Evolutionary conservation across 92 coral and sea anemone species (phyloP).

Genomic region (Zoanthus sociatus): DNA sequence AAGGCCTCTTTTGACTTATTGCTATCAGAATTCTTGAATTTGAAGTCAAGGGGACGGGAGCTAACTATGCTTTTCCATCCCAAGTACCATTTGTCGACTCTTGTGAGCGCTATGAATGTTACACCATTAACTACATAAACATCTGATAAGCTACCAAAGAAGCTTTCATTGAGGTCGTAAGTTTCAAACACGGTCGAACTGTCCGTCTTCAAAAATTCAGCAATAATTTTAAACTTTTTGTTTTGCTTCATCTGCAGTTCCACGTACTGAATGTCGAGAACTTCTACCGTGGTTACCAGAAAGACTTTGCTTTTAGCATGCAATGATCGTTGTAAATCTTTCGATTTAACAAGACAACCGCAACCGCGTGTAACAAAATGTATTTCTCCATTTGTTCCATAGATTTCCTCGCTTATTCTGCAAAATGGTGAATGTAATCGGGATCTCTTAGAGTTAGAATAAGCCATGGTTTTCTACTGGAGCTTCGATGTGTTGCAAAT

Average conservation of each 20-base stretch:
- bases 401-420: slow-evolving; percentile 28
- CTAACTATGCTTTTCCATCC: background rate
- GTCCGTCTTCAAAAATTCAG: slow-evolving; percentile 13
- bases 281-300: slow-evolving; percentile 29
- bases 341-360: slow-evolving; percentile 35
- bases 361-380: slow-evolving; percentile 15
- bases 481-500: background rate
- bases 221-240: background rate
- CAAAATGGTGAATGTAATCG: slow-evolving; percentile 11
- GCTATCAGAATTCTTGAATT: slow-evolving; percentile 5
- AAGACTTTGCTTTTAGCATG: slow-evolving; percentile 28
- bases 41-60: slow-evolving; percentile 21
- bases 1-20: background rate
- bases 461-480: background rate
- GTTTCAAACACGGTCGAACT: slow-evolving; percentile 8
- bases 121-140: slow-evolving; percentile 1
- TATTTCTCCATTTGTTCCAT: background rate
- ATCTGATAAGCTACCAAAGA: slow-evolving; percentile 18
- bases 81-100: slow-evolving; percentile 20
- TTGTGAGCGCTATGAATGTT: slow-evolving; percentile 27
- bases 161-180: background rate
- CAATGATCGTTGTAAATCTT: background rate
- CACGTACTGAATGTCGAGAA: slow-evolving; percentile 3
- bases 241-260: background rate
- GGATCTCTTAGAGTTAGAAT: background rate